A percentile compares a stretch with the other conserved stretches of the same genome.
Evolutionary conservation across 2,797 vertebrate species (phyloP).

Genomic region (Falco cherrug): DNA sequence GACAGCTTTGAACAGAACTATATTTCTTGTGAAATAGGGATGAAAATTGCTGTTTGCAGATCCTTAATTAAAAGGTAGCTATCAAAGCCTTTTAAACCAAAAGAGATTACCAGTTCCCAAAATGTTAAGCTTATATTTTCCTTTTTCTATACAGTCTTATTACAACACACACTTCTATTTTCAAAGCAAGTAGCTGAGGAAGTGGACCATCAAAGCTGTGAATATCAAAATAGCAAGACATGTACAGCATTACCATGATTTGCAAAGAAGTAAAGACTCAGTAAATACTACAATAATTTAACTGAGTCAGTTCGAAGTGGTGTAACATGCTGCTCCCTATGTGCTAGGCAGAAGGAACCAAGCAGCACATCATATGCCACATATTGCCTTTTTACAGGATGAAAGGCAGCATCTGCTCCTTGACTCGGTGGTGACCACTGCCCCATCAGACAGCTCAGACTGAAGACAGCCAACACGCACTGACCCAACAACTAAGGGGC

Average conservation of each 20-base stretch:
- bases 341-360: background rate
- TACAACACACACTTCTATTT: background rate
- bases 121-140: background rate
- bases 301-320: background rate
- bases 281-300: background rate
- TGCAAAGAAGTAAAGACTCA: background rate
- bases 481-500: rapidly evolving
- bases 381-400: background rate
- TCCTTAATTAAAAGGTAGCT: constrained; percentile 53
- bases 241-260: background rate
- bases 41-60: constrained; percentile 40
- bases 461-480: rapidly evolving
- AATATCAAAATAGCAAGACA: background rate
- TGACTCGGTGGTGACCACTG: background rate
- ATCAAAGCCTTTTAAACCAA: constrained; percentile 40
- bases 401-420: background rate
- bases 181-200: background rate
- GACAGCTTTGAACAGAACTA: background rate
- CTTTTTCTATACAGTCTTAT: background rate
- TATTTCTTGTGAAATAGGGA: constrained; percentile 32
- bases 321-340: rapidly evolving
- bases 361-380: background rate
- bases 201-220: background rate
- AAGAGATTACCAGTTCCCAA: background rate
- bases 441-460: background rate